phyloP scores from a whole-genome alignment of 2,113 vertebrate genomes.

The Lasiurus cinereus region DNA sequence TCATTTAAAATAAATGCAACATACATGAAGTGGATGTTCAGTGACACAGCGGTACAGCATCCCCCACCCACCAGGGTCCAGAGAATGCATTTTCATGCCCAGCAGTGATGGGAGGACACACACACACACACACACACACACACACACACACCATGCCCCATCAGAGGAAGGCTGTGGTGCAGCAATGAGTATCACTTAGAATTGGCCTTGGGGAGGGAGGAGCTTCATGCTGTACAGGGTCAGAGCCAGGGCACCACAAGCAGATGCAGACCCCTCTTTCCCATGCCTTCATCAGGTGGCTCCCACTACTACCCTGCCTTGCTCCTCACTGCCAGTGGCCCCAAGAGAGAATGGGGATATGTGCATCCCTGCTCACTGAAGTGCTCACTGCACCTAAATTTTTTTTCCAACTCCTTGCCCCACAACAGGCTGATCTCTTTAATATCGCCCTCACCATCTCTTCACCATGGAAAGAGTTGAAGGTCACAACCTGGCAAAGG shows the following conservation, averaged over 20 bases:
- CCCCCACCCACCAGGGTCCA: neutral
- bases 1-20: neutral
- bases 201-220: conserved; percentile 56
- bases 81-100: conserved; percentile 4
- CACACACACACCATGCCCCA: neutral
- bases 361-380: neutral
- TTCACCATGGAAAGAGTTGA: neutral
- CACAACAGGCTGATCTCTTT: neutral
- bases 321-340: neutral
- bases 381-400: neutral
- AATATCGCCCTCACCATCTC: neutral
- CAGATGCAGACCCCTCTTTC: neutral
- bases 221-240: neutral
- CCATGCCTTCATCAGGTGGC: neutral
- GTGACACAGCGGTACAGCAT: neutral
- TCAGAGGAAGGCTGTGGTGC: conserved; percentile 44
- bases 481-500: neutral
- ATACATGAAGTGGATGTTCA: neutral
- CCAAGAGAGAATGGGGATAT: neutral
- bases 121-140: neutral
- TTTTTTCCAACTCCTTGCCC: neutral
- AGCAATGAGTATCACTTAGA: conserved; percentile 43
- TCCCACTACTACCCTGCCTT: neutral
- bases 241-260: neutral
- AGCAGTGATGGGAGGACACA: neutral